Conservation (phyloP, 2,113 vertebrate species). For the Muntiacus reevesi region DNA sequence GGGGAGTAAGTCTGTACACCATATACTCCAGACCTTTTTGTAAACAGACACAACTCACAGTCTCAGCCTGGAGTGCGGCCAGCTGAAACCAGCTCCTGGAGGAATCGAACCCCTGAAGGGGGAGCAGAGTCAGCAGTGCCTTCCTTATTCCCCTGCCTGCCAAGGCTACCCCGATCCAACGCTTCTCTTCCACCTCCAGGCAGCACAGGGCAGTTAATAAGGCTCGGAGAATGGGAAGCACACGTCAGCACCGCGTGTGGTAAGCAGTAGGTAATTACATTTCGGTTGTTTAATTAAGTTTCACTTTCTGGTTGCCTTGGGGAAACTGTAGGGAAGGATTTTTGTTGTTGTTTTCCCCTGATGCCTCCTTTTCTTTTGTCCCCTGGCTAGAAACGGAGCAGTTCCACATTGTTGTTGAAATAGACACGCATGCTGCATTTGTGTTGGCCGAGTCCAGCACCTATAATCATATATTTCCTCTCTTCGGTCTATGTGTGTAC, state of each 20-base stretch:
- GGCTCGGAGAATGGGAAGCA: background rate
- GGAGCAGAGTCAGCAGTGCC: background rate
- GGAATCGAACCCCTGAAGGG: background rate
- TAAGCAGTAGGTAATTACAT: conserved; percentile 32
- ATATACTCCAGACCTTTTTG: background rate
- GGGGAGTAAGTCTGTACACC: background rate
- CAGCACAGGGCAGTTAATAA: background rate
- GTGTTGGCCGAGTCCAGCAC: conserved; percentile 55
- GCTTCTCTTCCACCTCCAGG: background rate
- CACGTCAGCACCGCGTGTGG: background rate
- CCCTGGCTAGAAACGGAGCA: background rate
- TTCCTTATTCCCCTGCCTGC: background rate
- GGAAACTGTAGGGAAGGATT: background rate
- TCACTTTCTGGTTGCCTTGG: conserved; percentile 51
- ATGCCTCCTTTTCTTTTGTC: background rate
- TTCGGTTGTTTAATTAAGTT: conserved; percentile 56
- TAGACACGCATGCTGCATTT: conserved; percentile 41
- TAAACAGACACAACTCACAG: background rate
- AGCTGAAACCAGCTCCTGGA: background rate
- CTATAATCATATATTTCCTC: conserved; percentile 64
- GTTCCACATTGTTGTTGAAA: background rate
- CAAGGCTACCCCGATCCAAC: background rate
- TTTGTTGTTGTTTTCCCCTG: background rate
- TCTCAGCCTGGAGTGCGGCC: background rate
- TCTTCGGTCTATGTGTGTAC: conserved; percentile 66